Conservation (phyloP, 2,113 vertebrate genomes). For the Catagonus wagneri region DNA sequence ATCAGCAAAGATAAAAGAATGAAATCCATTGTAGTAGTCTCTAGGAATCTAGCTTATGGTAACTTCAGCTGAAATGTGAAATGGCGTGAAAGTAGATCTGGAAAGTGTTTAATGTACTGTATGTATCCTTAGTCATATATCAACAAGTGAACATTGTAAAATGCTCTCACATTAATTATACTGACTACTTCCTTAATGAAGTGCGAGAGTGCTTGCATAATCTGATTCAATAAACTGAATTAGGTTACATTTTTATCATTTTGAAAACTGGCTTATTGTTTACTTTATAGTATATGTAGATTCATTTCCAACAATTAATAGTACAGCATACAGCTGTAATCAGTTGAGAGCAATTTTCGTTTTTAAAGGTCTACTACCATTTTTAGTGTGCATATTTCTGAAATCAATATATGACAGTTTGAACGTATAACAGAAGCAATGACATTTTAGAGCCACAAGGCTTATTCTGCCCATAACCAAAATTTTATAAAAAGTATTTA, state of each 20-base stretch:
- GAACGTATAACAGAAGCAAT: neutral
- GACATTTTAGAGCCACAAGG: conserved; percentile 12
- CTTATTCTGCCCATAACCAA: neutral
- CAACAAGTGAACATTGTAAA: conserved; percentile 73
- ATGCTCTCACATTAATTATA: conserved; percentile 82
- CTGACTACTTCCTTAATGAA: conserved; percentile 80
- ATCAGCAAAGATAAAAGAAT: conserved; percentile 29
- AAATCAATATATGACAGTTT: conserved; percentile 46
- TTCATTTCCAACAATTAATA: conserved; percentile 71
- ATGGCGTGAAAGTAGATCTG: conserved; percentile 67
- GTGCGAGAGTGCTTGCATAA: conserved; percentile 80
- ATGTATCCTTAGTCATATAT: conserved; percentile 71
- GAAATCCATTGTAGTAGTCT: conserved; percentile 36
- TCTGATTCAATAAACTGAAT: conserved; percentile 81
- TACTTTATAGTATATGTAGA: conserved; percentile 66
- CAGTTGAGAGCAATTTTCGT: conserved; percentile 56
- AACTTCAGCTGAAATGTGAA: conserved; percentile 77
- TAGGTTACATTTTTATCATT: conserved; percentile 77
- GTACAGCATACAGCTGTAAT: conserved; percentile 52
- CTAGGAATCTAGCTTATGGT: conserved; percentile 2
- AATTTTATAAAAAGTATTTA: neutral
- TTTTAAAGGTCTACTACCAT: conserved; percentile 3
- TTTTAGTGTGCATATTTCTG: conserved; percentile 65
- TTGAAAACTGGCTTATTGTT: conserved; percentile 77
- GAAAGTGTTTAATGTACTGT: conserved; percentile 62